These are phyloP conservation scores for Sebastes taczanowskii DNA, from an alignment of 2,797 vertebrate genomes.

Conservation along the genomic window DNA sequence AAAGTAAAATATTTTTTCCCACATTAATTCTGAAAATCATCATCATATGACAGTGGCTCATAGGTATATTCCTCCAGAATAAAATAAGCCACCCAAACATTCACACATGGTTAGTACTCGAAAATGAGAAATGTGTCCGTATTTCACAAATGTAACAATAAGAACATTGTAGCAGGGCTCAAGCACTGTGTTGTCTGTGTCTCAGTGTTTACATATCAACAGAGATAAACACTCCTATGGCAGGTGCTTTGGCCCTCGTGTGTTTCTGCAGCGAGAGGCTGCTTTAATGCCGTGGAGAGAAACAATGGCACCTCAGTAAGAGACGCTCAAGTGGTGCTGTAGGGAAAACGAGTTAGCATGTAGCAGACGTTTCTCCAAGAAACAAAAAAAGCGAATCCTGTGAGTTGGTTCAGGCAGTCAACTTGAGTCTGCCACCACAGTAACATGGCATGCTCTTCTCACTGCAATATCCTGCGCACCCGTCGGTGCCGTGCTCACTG, in stretches of 20 bases:
- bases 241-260: background rate
- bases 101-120: background rate
- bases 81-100: background rate
- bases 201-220: background rate
- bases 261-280: background rate
- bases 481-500: background rate
- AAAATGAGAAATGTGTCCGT: background rate
- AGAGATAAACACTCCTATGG: background rate
- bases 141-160: background rate
- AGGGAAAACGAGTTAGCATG: background rate
- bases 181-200: background rate
- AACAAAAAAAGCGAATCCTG: background rate
- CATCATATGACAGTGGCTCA: background rate
- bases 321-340: background rate
- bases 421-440: background rate
- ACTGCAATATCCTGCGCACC: background rate
- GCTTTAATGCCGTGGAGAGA: background rate
- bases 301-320: background rate
- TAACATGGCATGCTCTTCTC: background rate
- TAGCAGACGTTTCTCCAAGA: background rate
- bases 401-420: background rate
- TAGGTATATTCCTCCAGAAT: background rate
- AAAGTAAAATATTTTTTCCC: background rate
- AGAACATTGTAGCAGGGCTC: background rate
- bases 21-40: constrained; percentile 9